Evolutionary conservation across 2,888 invertebrate species (phyloP).

Genomic region (Pseudococcus viburni): DNA sequence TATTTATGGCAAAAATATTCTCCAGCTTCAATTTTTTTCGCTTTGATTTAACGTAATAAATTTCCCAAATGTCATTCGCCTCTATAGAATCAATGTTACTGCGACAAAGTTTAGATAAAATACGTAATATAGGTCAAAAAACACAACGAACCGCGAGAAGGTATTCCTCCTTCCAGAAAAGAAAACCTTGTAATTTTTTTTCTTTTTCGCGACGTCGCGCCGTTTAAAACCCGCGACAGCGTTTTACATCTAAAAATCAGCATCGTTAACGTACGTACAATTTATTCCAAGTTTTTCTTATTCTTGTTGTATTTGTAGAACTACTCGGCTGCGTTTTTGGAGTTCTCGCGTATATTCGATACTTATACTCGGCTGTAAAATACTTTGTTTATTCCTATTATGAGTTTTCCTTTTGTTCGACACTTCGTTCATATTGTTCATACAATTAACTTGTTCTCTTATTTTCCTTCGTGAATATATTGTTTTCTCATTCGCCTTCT

Average conservation of each 20-base stretch:
- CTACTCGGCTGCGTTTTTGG: too few species aligned
- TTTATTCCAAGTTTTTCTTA: background rate
- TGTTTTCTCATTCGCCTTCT: too few species aligned
- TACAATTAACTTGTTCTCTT: too few species aligned
- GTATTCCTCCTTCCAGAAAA: background rate
- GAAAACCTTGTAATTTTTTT: background rate
- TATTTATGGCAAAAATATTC: constrained; percentile 51
- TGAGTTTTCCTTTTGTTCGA: too few species aligned
- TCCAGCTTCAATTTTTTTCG: background rate
- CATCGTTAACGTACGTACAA: background rate
- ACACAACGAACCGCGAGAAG: background rate
- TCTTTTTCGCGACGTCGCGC: background rate
- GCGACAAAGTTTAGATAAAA: constrained; percentile 21
- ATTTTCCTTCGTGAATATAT: too few species aligned
- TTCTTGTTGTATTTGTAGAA: too few species aligned
- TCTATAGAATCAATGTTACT: constrained; percentile 15
- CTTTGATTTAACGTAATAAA: constrained; percentile 34
- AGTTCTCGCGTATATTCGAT: too few species aligned
- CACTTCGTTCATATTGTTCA: too few species aligned
- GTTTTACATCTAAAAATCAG: background rate
- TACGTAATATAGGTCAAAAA: constrained; percentile 20
- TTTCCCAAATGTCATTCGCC: constrained; percentile 23
- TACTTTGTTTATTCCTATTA: too few species aligned
- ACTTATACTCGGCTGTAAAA: too few species aligned
- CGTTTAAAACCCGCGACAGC: background rate